Percentiles rank a stretch among this genome's conserved stretches.
Conservation (phyloP, 2,113 vertebrate species). For the Mohoua ochrocephala region DNA sequence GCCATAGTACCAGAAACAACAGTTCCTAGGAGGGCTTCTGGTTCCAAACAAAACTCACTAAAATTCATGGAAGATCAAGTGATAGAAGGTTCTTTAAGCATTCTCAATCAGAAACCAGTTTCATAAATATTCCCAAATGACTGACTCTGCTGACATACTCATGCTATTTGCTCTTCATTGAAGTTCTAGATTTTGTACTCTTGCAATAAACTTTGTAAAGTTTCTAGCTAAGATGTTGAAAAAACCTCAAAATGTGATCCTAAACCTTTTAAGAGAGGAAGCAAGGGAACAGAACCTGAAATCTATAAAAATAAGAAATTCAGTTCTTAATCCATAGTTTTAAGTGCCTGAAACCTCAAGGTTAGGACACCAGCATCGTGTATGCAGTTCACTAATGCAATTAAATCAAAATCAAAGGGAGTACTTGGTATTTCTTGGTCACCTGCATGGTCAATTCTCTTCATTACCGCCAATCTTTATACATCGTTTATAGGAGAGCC, state of each 20-base stretch:
- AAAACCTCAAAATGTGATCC: neutral
- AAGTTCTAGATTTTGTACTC: neutral
- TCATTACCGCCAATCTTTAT: accelerated
- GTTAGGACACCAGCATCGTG: neutral
- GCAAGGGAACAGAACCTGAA: neutral
- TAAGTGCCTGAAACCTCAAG: neutral
- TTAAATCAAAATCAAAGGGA: neutral
- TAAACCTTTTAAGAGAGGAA: neutral
- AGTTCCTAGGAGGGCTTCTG: neutral
- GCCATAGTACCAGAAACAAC: neutral
- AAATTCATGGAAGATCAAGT: neutral
- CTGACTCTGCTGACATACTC: neutral
- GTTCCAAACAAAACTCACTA: neutral
- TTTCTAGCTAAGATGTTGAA: neutral
- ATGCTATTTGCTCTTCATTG: neutral
- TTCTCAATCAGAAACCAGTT: neutral
- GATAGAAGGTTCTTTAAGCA: neutral
- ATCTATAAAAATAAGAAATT: neutral
- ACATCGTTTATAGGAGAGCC: neutral
- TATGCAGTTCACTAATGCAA: neutral
- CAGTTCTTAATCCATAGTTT: neutral
- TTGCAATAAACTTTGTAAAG: neutral
- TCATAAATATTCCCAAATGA: neutral
- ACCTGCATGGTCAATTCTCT: neutral
- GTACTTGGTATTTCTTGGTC: accelerated